Percentiles rank a stretch among this genome's conserved stretches.
Evolutionary conservation across 1,140 invertebrate species (phyloP).

Genomic region (Coelopa frigida): DNA sequence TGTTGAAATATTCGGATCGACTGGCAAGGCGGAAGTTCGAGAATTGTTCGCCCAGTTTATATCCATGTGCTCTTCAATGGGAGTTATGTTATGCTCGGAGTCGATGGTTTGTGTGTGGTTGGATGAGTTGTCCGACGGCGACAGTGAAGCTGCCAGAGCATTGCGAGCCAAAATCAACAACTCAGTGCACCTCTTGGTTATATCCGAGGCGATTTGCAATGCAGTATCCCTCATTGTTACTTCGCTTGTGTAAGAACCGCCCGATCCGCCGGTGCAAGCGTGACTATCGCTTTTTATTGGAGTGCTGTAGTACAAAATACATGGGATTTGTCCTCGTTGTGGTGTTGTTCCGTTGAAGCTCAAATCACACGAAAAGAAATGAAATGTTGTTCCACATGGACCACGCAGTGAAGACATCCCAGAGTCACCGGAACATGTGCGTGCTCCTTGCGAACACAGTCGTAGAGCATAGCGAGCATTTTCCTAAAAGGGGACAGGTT

Average conservation of each 20-base stretch:
- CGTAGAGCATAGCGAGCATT: constrained; percentile 83
- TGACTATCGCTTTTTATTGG: constrained; percentile 35
- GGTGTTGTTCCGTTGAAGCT: constrained; percentile 94
- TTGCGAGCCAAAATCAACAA: constrained; percentile 64
- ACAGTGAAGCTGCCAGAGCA: constrained; percentile 45
- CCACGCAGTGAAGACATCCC: constrained; percentile 80
- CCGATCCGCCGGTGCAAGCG: constrained; percentile 4
- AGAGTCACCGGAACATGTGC: constrained; percentile 88
- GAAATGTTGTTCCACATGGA: constrained; percentile 85
- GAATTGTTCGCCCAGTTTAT: constrained; percentile 44
- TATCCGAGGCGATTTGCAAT: constrained; percentile 56
- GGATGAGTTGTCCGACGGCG: constrained; percentile 50
- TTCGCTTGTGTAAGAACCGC: constrained; percentile 19
- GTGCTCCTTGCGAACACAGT: constrained; percentile 82
- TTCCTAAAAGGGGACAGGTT: constrained; percentile 48
- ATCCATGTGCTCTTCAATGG: constrained; percentile 44
- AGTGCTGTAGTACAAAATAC: constrained; percentile 77
- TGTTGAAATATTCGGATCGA: constrained; percentile 30
- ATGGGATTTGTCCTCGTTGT: constrained; percentile 88
- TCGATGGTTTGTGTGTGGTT: constrained; percentile 54
- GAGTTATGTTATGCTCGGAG: constrained; percentile 44
- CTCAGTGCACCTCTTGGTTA: constrained; percentile 65
- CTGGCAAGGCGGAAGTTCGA: constrained; percentile 27
- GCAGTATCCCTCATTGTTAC: constrained; percentile 39
- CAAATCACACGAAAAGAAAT: constrained; percentile 84